phyloP scores from a whole-genome alignment of 2,113 vertebrate species.

The Notothenia rossii region DNA sequence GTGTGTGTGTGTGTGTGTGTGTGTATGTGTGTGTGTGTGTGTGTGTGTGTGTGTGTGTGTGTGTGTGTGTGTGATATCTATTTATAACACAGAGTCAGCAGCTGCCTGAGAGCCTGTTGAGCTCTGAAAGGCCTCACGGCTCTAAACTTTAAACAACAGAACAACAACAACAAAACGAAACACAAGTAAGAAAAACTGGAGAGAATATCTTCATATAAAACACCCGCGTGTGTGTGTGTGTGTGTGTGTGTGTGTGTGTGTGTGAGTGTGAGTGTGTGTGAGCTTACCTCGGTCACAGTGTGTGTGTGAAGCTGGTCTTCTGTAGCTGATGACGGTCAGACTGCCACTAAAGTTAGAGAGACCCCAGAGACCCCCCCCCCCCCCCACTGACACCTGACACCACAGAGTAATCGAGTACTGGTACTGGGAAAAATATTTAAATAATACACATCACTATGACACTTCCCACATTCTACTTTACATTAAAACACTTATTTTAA shows the following conservation, averaged over 20 bases:
- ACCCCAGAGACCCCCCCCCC: neutral
- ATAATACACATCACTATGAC: no score
- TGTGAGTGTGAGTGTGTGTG: neutral
- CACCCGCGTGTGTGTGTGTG: neutral
- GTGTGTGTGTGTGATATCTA: constrained; percentile 29
- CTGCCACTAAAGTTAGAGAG: constrained; percentile 63
- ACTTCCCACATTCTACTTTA: no score
- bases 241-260: no score
- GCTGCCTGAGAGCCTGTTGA: constrained; percentile 49
- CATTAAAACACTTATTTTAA: no score
- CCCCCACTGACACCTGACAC: constrained; percentile 43
- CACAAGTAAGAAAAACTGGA: no score
- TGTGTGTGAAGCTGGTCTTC: constrained; percentile 2
- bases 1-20: no score
- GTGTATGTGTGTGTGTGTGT: no score
- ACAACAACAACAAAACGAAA: no score
- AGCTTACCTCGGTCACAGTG: constrained; percentile 54
- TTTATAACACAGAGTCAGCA: constrained; percentile 67
- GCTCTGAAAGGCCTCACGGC: constrained; percentile 9
- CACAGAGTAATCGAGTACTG: constrained; percentile 41
- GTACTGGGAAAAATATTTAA: no score
- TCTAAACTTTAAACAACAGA: neutral
- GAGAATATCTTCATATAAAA: no score
- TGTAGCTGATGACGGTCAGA: constrained; percentile 6
- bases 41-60: no score